Evolutionary conservation across 2,113 vertebrate species (phyloP).

Genomic region (rat (Rattus norvegicus)): GRCr8 NC_086032.1:76050501-76051000

Average conservation of each 20-base stretch:
- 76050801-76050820: not conserved
- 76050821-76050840: not conserved
- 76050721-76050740: not conserved
- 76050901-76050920: not conserved
- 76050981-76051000: not conserved
- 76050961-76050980: not conserved
- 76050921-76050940: not conserved
- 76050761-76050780: not conserved
- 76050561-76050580: not conserved
- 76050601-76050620: not conserved
- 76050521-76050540: not conserved
- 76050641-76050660: not conserved
- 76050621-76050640: not conserved
- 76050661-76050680: not conserved
- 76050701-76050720: not conserved
- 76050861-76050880: not conserved
- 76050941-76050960: not conserved
- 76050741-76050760: not conserved
- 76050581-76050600: not conserved
- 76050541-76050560: not conserved
- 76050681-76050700: not conserved
- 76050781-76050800: not conserved
- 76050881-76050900: not conserved
- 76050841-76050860: not conserved
- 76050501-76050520: not conserved